Base-by-base conservation (phyloP, 2,888 invertebrate genomes). In the Notocelia uddmanniana region DNA sequence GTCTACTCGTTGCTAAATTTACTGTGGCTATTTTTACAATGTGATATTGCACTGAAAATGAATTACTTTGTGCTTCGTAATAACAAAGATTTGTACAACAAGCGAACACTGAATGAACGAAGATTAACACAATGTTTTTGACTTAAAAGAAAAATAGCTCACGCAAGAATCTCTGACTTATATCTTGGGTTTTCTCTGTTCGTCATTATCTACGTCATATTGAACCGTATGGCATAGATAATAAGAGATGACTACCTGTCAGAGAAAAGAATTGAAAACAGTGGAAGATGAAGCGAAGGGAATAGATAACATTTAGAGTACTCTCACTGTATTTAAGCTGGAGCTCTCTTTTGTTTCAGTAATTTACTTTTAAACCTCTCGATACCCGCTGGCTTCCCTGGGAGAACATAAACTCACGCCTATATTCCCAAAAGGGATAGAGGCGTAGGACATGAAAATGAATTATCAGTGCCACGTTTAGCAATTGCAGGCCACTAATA, bases 21-120 rank as follows among this genome's bases (percentile, higher is more conserved):
- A 71, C 71, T 60, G 71, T 71, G 71, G 8, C 15, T 58, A 45
- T 67, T 54, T 45, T 21, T 54, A 45, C 59, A 52, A 23, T 10
- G 60, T 34, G 41, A 50, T n/a, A 18, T 41, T 68, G 68, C 68
- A 68, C 52, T 69, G 13, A 21, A 52, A 37, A 26, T 37, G 13
- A 55, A 41, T 45, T 23, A 62, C n/a, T 18, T 1, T 26, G 66
- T 41, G 66, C 41, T 57, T 19, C 18, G 50, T 66, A 50, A 63
- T 31, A 26, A 19, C 45, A 37, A 55, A 19, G 45, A 41, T 58
- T 34, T 55, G 54, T 66, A 41, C 26, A 63, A 63, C 34, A 66
- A 54, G 54, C 41, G 21, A 63, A 52, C 34, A 63, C 34, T 10
- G 50, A 31, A 62, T 48, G 31, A 21, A 21, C 13, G 6, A 50